Evolutionary conservation across 2,113 vertebrate species (phyloP), one percentile per base, ranked within the genome.

Genomic region (Phaethon lepturus): DNA sequence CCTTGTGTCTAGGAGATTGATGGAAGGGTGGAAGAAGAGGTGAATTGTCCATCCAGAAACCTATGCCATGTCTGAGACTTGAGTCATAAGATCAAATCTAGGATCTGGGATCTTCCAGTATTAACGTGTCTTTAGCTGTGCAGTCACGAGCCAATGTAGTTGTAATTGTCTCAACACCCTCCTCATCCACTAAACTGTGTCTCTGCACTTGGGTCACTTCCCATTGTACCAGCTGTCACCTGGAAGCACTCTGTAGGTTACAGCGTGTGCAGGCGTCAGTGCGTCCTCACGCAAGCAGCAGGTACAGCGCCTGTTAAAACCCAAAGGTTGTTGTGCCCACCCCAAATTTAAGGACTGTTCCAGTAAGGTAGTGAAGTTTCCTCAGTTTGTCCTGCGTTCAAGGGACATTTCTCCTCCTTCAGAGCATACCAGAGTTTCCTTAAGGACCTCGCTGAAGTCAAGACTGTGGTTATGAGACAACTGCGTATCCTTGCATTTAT

Each of bases 161-260:
- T 6, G 5, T 38, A 33, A 7, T 17, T 53, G 56, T 22, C 35
- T 44, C 31, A 7, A 0, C 31, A 22, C 2, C 18, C 28, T 69
- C 35, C 56, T 28, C 40, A 17, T 31, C 20, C 44, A 6, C 31
- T 69, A 3, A 11, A 4, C 6, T 6, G 28, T 72, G 20, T 42
- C 35, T 38, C 26, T 26, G 40, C 31, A 5, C 5, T 8, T 17
- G 26, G 22, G 13, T 38, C 44, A 1, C 40, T 52, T 67, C 29
- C 49, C 0, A 0, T 31, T 0, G 1, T 56, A 11, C 29, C 7
- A 4, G 26, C 35, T n/a, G 62, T 38, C 53, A 13, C 28, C 47
- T 49, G 45, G 35, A 20, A 63, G 69, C 17, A 4, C 35, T 35
- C 59, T 7, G 38, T 9, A 23, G 22, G 52, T 52, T 28, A 10